A percentile compares a stretch with the other conserved stretches of the same genome.
phyloP scores from a whole-genome alignment of 2,888 invertebrate species.

The Sylvicola cinctus region DNA sequence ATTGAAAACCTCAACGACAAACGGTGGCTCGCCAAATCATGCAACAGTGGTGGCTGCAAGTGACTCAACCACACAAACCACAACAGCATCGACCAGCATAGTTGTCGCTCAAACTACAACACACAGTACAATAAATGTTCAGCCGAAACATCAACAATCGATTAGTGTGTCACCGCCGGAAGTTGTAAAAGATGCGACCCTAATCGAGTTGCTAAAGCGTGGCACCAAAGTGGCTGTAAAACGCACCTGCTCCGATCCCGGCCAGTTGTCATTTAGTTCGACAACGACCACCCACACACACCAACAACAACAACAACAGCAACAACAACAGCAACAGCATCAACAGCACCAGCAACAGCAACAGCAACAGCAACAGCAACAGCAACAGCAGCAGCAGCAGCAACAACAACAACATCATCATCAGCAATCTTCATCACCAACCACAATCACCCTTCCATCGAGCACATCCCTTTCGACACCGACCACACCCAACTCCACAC shows the following conservation, averaged over 20 bases:
- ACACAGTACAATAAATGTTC: not conserved
- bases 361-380: conserved; percentile 8
- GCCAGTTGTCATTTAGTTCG: conserved; percentile 14
- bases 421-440: conserved; percentile 4
- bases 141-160: too few species aligned
- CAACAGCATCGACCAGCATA: conserved; percentile 2
- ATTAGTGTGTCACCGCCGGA: too few species aligned
- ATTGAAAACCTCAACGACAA: conserved; percentile 13
- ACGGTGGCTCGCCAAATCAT: not conserved
- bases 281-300: conserved; percentile 12
- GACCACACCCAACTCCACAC: conserved; percentile 32
- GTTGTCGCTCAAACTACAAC: conserved; percentile 20
- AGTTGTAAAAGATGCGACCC: conserved; percentile 42
- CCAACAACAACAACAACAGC: conserved; percentile 9
- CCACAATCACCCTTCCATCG: conserved; percentile 8
- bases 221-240: conserved; percentile 50
- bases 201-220: conserved; percentile 57
- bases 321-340: conserved; percentile 7
- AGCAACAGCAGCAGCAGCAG: conserved; percentile 7
- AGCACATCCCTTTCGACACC: conserved; percentile 13
- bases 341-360: conserved; percentile 6
- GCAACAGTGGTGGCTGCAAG: not conserved
- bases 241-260: conserved; percentile 41
- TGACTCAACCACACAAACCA: not conserved
- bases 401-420: conserved; percentile 6